Evolutionary conservation across 2,113 vertebrate genomes (phyloP).

Genomic region (Pantherophis guttatus): DNA sequence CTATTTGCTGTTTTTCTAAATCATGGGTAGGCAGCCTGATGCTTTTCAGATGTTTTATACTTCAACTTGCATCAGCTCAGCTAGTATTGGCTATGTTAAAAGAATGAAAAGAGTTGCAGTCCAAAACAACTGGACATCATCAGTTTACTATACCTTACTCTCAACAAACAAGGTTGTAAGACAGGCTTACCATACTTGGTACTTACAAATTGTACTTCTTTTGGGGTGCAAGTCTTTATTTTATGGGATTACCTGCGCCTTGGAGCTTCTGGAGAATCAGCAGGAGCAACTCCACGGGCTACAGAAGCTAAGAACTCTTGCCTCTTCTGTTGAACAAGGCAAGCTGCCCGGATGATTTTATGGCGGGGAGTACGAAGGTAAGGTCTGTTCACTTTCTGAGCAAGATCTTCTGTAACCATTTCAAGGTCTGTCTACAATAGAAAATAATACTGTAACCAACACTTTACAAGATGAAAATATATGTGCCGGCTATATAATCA

Average conservation of each 20-base stretch:
- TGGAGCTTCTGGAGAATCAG: constrained; percentile 92
- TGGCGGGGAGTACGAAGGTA: constrained; percentile 96
- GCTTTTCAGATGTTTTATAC: background rate
- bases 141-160: background rate
- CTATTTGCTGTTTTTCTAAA: background rate
- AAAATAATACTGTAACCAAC: background rate
- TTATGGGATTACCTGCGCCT: constrained; percentile 82
- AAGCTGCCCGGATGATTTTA: constrained; percentile 95
- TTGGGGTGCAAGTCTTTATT: background rate
- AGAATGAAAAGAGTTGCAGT: background rate
- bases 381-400: constrained; percentile 98
- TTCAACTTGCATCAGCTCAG: background rate
- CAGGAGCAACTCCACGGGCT: constrained; percentile 93
- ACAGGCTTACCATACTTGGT: background rate
- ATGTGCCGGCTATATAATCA: background rate
- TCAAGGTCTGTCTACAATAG: constrained; percentile 89
- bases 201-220: background rate
- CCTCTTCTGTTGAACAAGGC: constrained; percentile 94
- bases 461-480: background rate
- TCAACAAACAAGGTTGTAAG: background rate
- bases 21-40: background rate
- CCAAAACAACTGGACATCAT: background rate
- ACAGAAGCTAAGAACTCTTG: constrained; percentile 97
- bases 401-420: constrained; percentile 98
- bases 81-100: background rate